A percentile compares a stretch with the other conserved stretches of the same genome.
These are phyloP conservation scores for Catalaphyllia jardinei DNA, from an alignment of 64 coral and sea anemone genomes.

Conservation along the genomic window DNA sequence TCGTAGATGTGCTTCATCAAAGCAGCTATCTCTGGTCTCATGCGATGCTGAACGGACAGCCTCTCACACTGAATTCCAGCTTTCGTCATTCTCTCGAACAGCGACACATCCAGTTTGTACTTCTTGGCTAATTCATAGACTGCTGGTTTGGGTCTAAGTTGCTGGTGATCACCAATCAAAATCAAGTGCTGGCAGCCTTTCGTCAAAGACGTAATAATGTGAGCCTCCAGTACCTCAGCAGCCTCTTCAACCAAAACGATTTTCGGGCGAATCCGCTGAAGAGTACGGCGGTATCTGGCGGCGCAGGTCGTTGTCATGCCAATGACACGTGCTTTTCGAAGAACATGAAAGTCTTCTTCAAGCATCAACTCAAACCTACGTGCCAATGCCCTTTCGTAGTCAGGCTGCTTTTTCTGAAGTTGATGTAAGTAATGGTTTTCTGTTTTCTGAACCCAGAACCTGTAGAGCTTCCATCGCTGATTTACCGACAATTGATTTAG, in stretches of 20 bases:
- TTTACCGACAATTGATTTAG: neutral
- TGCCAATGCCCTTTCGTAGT: conserved; percentile 21
- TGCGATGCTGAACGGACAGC: conserved; percentile 85
- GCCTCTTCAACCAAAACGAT: conserved; percentile 86
- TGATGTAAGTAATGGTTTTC: conserved; percentile 28
- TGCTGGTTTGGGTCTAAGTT: conserved; percentile 78
- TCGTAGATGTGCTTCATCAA: conserved; percentile 86
- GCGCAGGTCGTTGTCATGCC: conserved; percentile 90
- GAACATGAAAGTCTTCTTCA: conserved; percentile 61
- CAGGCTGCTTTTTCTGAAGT: conserved; percentile 41
- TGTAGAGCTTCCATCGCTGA: conserved; percentile 56
- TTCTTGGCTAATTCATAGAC: conserved; percentile 73
- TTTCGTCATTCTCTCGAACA: conserved; percentile 89
- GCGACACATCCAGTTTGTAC: conserved; percentile 78
- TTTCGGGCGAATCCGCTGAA: conserved; percentile 68
- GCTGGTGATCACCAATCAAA: conserved; percentile 91
- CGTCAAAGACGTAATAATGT: conserved; percentile 70
- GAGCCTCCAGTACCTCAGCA: conserved; percentile 86
- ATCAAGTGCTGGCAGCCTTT: conserved; percentile 84
- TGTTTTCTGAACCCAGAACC: conserved; percentile 51
- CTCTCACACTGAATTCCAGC: conserved; percentile 58
- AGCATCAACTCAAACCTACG: neutral
- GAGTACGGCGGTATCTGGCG: conserved; percentile 48
- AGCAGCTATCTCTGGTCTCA: conserved; percentile 82
- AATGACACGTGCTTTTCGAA: conserved; percentile 56